Evolutionary conservation across 2,888 invertebrate genomes (phyloP).

Genomic region (Eumacrocentrus americanus): DNA sequence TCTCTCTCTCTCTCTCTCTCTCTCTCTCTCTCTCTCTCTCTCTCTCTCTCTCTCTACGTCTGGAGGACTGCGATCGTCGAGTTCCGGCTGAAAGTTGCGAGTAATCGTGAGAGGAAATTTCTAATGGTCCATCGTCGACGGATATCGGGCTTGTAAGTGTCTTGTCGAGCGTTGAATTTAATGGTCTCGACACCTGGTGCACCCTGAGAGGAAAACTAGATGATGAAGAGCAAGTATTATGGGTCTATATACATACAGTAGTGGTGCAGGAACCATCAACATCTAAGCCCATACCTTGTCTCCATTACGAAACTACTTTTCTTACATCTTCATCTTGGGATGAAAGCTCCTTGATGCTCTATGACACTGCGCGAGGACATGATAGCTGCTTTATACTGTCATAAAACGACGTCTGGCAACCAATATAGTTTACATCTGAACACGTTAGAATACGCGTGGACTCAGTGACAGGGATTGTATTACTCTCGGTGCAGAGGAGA

Average conservation of each 20-base stretch:
- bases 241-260: too few species aligned
- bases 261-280: too few species aligned
- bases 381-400: too few species aligned
- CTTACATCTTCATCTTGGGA: too few species aligned
- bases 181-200: slow-evolving; percentile 11
- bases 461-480: slow-evolving; percentile 32
- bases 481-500: slow-evolving; percentile 27
- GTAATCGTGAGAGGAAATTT: slow-evolving; percentile 22
- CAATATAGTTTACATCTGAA: too few species aligned
- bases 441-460: slow-evolving; percentile 22
- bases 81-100: slow-evolving; percentile 17
- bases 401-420: too few species aligned
- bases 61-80: neutral
- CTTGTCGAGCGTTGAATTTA: slow-evolving; percentile 21
- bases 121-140: slow-evolving; percentile 21
- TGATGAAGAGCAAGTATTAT: neutral
- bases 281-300: too few species aligned
- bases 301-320: too few species aligned
- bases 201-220: neutral
- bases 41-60: slow-evolving; percentile 1
- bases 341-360: too few species aligned
- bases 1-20: slow-evolving; percentile 2
- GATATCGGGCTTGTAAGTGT: slow-evolving; percentile 21
- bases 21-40: neutral
- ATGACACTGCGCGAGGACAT: too few species aligned